Evolutionary conservation across 2,113 vertebrate genomes (phyloP).

Genomic region (Muscicapa adusta): DNA sequence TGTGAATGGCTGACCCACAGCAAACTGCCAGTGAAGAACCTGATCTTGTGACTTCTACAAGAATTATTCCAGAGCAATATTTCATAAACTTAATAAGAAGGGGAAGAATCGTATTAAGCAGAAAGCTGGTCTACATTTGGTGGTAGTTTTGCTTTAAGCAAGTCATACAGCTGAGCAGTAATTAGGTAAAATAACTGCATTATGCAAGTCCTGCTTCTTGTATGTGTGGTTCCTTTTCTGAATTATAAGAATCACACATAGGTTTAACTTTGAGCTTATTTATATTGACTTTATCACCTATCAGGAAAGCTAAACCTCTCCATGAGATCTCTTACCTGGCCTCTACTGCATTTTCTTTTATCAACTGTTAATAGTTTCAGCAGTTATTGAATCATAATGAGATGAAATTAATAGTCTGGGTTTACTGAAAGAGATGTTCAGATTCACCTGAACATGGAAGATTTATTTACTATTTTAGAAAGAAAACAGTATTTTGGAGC

Average conservation of each 20-base stretch:
- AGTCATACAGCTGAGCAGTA: constrained; percentile 23
- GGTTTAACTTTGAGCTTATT: constrained; percentile 9
- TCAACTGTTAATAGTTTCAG: neutral
- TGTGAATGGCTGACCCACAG: neutral
- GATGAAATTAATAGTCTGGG: neutral
- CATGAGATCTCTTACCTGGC: neutral
- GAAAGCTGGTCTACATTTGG: constrained; percentile 51
- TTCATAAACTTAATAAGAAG: constrained; percentile 54
- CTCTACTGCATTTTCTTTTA: neutral
- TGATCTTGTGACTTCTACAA: neutral
- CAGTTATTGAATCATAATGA: neutral
- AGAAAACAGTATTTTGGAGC: neutral
- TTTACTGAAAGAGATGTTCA: neutral
- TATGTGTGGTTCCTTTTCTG: neutral
- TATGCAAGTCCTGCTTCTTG: constrained; percentile 25
- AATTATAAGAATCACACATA: neutral
- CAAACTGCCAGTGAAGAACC: neutral
- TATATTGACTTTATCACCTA: neutral
- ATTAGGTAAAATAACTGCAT: constrained; percentile 51
- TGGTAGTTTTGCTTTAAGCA: constrained; percentile 47
- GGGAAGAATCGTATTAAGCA: constrained; percentile 41
- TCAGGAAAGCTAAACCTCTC: neutral
- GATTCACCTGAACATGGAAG: neutral
- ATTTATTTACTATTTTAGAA: neutral
- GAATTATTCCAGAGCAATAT: constrained; percentile 33